phyloP scores from a whole-genome alignment of 1,140 invertebrate genomes.

The Drosophila parabipectinata region DNA sequence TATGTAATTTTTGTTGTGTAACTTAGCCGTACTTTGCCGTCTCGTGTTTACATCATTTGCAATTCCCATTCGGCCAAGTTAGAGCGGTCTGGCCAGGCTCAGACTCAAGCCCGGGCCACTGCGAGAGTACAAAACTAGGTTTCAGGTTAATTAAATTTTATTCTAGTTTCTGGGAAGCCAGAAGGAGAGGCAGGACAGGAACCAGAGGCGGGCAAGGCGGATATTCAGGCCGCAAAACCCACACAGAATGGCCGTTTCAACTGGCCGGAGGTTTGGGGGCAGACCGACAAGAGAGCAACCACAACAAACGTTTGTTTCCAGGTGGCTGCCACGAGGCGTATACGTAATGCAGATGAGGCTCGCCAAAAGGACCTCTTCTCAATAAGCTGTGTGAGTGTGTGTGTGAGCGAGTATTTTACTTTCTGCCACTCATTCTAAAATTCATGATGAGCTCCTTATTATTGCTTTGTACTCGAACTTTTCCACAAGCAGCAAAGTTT shows the following conservation, averaged over 20 bases:
- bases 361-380: constrained; percentile 1
- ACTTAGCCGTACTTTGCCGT: constrained; percentile 5
- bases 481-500: constrained; percentile 38
- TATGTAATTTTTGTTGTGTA: constrained; percentile 8
- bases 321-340: constrained; percentile 33
- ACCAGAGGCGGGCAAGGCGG: neutral
- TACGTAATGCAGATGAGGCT: constrained; percentile 36
- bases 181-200: neutral
- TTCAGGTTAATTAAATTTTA: constrained; percentile 64
- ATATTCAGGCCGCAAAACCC: constrained; percentile 32
- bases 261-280: constrained; percentile 16
- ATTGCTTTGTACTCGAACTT: constrained; percentile 53
- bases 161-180: constrained; percentile 35
- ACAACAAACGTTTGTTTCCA: constrained; percentile 52
- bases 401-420: constrained; percentile 13
- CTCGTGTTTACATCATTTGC: constrained; percentile 55
- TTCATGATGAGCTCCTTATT: constrained; percentile 53
- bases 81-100: constrained; percentile 32
- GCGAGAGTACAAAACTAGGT: constrained; percentile 35
- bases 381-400: constrained; percentile 5
- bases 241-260: constrained; percentile 48
- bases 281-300: constrained; percentile 9
- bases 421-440: constrained; percentile 46
- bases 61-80: constrained; percentile 50
- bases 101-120: constrained; percentile 12